phyloP scores from a whole-genome alignment of 2,113 vertebrate species.

The Coptodon bakossiorum region DNA sequence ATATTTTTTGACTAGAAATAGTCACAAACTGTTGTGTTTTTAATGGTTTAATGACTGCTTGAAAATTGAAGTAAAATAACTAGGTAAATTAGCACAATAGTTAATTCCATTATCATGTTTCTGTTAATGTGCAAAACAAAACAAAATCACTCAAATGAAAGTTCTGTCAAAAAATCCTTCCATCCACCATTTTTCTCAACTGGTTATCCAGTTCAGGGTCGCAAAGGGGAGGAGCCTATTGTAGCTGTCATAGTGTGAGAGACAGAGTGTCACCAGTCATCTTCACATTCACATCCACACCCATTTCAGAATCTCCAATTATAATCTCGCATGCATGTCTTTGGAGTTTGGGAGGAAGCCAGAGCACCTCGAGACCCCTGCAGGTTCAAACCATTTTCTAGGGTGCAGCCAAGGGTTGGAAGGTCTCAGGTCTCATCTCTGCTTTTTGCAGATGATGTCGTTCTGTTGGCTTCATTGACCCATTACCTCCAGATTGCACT shows the following conservation, averaged over 20 bases:
- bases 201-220: neutral
- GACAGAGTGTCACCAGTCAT: neutral
- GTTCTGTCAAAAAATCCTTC: neutral
- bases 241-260: neutral
- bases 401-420: neutral
- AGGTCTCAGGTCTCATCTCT: neutral
- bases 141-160: neutral
- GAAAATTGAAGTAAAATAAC: neutral
- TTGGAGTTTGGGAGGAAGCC: neutral
- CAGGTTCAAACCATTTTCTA: neutral
- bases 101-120: neutral
- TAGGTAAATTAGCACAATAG: neutral
- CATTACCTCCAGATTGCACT: neutral
- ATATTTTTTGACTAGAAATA: neutral
- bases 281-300: neutral
- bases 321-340: neutral
- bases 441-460: neutral
- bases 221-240: neutral
- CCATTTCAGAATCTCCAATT: neutral
- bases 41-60: neutral
- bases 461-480: neutral
- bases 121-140: rapidly evolving
- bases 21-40: neutral
- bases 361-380: neutral
- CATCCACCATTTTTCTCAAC: neutral